Evolutionary conservation across 2,888 invertebrate genomes (phyloP).

Genomic region (Pycnomerus fuliginosus): DNA sequence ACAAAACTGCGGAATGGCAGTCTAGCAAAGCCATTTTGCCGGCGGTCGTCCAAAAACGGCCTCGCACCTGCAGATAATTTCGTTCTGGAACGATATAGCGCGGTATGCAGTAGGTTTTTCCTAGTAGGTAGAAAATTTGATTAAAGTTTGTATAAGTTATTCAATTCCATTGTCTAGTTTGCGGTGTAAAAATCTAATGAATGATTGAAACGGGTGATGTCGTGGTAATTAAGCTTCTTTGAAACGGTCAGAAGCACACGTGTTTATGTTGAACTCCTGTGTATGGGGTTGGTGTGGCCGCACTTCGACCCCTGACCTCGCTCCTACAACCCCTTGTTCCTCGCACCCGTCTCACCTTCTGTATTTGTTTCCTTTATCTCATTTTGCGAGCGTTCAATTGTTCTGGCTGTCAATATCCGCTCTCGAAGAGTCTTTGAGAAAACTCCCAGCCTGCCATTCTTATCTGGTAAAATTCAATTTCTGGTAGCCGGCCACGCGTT

Average conservation of each 20-base stretch:
- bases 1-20: slow-evolving; percentile 51
- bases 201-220: too few relatives aligned
- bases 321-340: slow-evolving; percentile 13
- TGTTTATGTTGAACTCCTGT: slow-evolving; percentile 19
- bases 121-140: too few relatives aligned
- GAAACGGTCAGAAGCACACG: slow-evolving; percentile 9
- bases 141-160: too few relatives aligned
- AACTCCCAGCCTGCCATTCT: slow-evolving; percentile 34
- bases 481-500: slow-evolving; percentile 33
- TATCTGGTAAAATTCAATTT: slow-evolving; percentile 48
- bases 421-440: slow-evolving; percentile 41
- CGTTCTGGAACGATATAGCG: slow-evolving; percentile 42
- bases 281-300: slow-evolving; percentile 11
- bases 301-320: slow-evolving; percentile 23
- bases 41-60: slow-evolving; percentile 32
- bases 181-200: too few relatives aligned
- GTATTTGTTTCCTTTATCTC: slow-evolving; percentile 57
- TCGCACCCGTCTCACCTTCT: slow-evolving; percentile 26
- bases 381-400: slow-evolving; percentile 55
- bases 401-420: slow-evolving; percentile 52
- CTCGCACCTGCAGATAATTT: slow-evolving; percentile 44
- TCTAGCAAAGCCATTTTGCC: slow-evolving; percentile 52
- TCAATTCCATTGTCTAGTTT: too few relatives aligned
- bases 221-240: slow-evolving; percentile 14
- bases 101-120: too few relatives aligned